Evolutionary conservation across 2,888 invertebrate genomes (phyloP), one percentile per base, ranked within the genome.

Genomic region (Zaprionus lineosus): DNA sequence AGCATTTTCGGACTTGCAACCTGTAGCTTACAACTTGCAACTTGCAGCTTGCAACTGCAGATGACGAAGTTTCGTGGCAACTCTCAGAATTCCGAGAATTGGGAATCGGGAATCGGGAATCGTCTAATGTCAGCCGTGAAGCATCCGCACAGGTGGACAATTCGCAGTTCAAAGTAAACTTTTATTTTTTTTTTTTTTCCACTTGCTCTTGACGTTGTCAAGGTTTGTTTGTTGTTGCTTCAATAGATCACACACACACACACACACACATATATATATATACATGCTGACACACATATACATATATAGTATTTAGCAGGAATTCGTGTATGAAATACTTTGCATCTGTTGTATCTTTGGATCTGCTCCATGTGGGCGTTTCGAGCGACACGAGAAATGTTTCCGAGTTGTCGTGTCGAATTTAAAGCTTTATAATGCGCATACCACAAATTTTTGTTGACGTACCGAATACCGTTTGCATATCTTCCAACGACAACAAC

Each of bases 401-500:
- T 86, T 86, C 87, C 87, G 86, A 83, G 82, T 86, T 87, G 81
- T 86, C 74, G 81, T 76, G 65, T 76, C 73, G 48, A 70, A 66
- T 79, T 86, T 84, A 84, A 86, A 81, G 82, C 84, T 76, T 73
- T 81, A 74, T 74, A 70, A 82, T 67, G 61, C 75, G 84, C 81
- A 85, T 86, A 83, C 84, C 84, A 74, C 57, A 73, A 77, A 84
- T 87, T 79, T 70, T 87, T 85, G 86, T 86, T 86, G 87, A 86
- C 87, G 84, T 85, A 85, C 68, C 83, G 53, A 84, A 82, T 82
- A 66, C 79, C 73, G 85, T 77, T 81, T 81, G 84, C 74, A 83
- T 85, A 59, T 73, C 70, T 63, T 26, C 43, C 4, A 18, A 19
- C 9, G 51, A 39, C 34, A 53, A 29, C 21, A 24, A 39, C 15